Percentiles rank a stretch among this genome's conserved stretches.
Conservation (phyloP, 2,888 invertebrate species). For the Dimorphilus gyrociliatus region DNA sequence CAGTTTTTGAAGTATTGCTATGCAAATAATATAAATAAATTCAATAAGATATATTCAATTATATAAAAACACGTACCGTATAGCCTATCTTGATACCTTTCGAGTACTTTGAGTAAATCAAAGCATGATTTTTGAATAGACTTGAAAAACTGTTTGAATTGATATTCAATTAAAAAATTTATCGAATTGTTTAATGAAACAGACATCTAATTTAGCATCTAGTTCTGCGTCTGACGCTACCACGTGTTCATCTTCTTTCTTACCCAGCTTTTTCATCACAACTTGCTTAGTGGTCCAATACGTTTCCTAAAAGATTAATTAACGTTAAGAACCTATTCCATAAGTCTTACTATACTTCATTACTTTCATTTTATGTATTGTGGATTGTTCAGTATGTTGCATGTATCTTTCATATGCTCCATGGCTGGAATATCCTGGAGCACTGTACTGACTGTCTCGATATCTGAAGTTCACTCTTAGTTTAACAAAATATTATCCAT, state of each 20-base stretch:
- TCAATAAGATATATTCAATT: background rate
- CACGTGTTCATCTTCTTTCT: slow-evolving; percentile 92
- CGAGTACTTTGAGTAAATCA: slow-evolving; percentile 68
- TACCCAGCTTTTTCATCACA: slow-evolving; percentile 74
- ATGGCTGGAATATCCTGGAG: no score
- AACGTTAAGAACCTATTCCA: no score
- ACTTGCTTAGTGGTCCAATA: slow-evolving; percentile 97
- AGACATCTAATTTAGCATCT: slow-evolving; percentile 74
- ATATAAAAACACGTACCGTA: slow-evolving; percentile 47
- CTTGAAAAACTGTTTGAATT: slow-evolving; percentile 27
- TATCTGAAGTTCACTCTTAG: no score
- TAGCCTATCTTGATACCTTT: slow-evolving; percentile 78
- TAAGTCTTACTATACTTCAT: no score
- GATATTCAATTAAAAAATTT: background rate
- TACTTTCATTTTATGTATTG: slow-evolving; percentile 35
- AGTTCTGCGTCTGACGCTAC: slow-evolving; percentile 87
- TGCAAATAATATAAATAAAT: background rate
- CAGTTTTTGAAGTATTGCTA: background rate
- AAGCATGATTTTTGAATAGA: slow-evolving; percentile 74
- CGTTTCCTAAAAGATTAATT: slow-evolving; percentile 85
- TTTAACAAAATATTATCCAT: no score
- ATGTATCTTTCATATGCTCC: slow-evolving; percentile 44
- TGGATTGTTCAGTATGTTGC: slow-evolving; percentile 39
- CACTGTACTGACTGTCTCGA: no score
- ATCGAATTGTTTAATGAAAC: background rate